Conservation (phyloP, 1,140 invertebrate genomes). For the Whitmania pigra region DNA sequence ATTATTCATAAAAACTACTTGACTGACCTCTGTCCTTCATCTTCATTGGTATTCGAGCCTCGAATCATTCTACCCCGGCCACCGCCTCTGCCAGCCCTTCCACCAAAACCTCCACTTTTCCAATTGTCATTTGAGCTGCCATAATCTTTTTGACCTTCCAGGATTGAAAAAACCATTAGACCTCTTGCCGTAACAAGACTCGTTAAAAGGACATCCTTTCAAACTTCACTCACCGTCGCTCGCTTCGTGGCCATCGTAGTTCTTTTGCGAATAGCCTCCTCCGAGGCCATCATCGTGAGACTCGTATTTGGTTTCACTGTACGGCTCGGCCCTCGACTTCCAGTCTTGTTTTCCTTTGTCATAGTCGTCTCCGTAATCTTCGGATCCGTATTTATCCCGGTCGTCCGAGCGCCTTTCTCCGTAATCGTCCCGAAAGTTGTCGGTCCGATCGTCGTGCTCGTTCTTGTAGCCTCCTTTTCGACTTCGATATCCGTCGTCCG, state of each 20-base stretch:
- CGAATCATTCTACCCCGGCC: constrained; percentile 13
- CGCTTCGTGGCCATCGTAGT: constrained; percentile 10
- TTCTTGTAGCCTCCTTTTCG: background rate
- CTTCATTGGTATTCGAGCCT: background rate
- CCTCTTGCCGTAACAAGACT: constrained; percentile 21
- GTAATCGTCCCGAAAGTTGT: too few relatives aligned
- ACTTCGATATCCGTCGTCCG: background rate
- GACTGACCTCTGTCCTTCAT: background rate
- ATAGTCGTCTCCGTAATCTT: too few relatives aligned
- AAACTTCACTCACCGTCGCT: constrained; percentile 1
- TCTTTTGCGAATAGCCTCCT: constrained; percentile 17
- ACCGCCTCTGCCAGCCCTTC: constrained; percentile 16
- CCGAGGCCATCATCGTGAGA: background rate
- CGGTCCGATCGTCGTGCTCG: background rate
- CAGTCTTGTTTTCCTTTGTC: too few relatives aligned
- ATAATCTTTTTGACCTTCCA: background rate
- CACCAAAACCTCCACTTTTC: constrained; percentile 27
- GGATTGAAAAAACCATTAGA: background rate
- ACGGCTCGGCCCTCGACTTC: too few relatives aligned
- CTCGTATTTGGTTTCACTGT: background rate
- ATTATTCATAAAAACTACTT: background rate
- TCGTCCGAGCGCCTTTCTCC: too few relatives aligned
- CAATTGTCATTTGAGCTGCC: background rate
- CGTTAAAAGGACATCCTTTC: background rate
- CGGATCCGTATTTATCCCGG: too few relatives aligned